Conservation (phyloP, 2,888 invertebrate genomes). For the Mylabris sibirica region DNA sequence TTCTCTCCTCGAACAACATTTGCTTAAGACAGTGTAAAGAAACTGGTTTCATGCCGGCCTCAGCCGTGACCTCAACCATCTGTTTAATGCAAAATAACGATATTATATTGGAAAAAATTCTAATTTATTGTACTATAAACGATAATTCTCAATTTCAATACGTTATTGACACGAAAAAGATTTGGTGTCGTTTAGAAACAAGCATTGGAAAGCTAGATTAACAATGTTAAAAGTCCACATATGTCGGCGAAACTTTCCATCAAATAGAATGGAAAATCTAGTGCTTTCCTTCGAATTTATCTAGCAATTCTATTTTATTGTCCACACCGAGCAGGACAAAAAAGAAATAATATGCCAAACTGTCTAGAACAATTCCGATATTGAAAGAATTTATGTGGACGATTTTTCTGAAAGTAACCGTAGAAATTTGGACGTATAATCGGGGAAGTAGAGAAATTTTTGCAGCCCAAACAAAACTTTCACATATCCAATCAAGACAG, state of each 20-base stretch:
- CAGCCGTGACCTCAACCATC: constrained; percentile 18
- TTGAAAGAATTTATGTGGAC: constrained; percentile 17
- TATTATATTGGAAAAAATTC: neutral
- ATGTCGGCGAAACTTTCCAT: neutral
- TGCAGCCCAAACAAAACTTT: neutral
- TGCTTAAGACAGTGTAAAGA: constrained; percentile 10
- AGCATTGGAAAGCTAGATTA: neutral
- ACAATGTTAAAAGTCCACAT: constrained; percentile 1
- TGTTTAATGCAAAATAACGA: neutral
- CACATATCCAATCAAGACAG: neutral
- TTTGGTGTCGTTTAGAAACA: neutral
- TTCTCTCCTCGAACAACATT: constrained; percentile 10
- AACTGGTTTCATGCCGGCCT: constrained; percentile 20
- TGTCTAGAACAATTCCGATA: constrained; percentile 16
- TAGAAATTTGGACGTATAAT: neutral
- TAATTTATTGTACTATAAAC: neutral
- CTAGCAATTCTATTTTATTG: constrained; percentile 16
- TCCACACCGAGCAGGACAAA: neutral
- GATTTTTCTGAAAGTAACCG: neutral
- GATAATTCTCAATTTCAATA: neutral
- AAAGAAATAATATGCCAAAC: neutral
- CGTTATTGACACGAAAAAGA: neutral
- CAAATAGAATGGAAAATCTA: constrained; percentile 8
- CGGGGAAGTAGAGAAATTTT: neutral
- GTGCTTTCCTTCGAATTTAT: constrained; percentile 15